Evolutionary conservation across 2,797 vertebrate species (phyloP).

Genomic region (Tolypeutes matacus): DNA sequence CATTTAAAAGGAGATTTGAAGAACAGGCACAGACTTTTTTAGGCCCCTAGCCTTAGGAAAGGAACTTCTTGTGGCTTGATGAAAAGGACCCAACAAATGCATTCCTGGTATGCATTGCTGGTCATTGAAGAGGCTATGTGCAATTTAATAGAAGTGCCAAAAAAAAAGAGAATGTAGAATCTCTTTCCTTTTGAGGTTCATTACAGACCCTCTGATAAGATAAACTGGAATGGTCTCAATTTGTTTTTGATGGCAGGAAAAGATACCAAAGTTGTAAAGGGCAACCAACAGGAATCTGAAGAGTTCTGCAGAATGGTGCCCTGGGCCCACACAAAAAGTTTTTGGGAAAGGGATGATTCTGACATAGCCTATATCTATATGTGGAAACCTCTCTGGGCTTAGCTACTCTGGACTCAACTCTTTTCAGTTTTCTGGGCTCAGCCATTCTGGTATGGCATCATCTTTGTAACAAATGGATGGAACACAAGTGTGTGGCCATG

Average conservation of each 20-base stretch:
- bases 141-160: background rate
- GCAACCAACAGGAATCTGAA: background rate
- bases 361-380: background rate
- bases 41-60: background rate
- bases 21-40: background rate
- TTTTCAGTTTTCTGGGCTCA: background rate
- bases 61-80: background rate
- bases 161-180: background rate
- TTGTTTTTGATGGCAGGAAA: background rate
- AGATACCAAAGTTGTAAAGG: background rate
- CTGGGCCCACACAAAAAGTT: background rate
- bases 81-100: background rate
- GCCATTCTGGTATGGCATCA: background rate
- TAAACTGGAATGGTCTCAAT: background rate
- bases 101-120: background rate
- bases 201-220: background rate
- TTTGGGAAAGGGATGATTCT: background rate
- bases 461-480: background rate
- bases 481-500: background rate
- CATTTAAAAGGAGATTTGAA: too few relatives aligned
- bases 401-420: background rate
- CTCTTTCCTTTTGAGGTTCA: background rate
- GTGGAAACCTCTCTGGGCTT: background rate
- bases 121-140: background rate
- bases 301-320: background rate